Percentiles rank a stretch among this genome's conserved stretches.
phyloP scores from a whole-genome alignment of 2,888 invertebrate species.

The Crioceris asparagi region DNA sequence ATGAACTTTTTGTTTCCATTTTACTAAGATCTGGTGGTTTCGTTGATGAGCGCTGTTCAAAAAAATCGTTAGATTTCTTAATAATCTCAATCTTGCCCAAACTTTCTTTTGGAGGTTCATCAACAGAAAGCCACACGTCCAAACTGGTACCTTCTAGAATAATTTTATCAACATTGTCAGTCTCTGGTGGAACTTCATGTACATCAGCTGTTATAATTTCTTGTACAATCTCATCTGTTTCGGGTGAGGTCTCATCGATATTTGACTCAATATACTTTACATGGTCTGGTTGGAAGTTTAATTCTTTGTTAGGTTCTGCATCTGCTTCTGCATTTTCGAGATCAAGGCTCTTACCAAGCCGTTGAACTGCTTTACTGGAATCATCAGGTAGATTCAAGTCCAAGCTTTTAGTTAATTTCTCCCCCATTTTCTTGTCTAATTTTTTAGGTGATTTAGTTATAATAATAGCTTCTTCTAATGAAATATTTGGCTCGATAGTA shows the following conservation, averaged over 20 bases:
- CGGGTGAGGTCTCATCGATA: slow-evolving; percentile 31
- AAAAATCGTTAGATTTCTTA: slow-evolving; percentile 37
- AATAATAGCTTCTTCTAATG: slow-evolving; percentile 58
- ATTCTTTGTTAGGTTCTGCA: slow-evolving; percentile 25
- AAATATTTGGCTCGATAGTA: slow-evolving; percentile 39
- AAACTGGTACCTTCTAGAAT: slow-evolving; percentile 38
- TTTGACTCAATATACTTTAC: slow-evolving; percentile 21
- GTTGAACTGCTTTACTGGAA: slow-evolving; percentile 29
- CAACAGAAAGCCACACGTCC: slow-evolving; percentile 39
- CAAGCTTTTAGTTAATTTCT: slow-evolving; percentile 49
- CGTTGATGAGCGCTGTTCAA: slow-evolving; percentile 31
- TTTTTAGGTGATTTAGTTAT: slow-evolving; percentile 67
- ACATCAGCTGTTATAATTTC: slow-evolving; percentile 26
- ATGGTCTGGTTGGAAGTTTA: slow-evolving; percentile 33
- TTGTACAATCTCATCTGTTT: slow-evolving; percentile 21
- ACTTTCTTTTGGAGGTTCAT: slow-evolving; percentile 29
- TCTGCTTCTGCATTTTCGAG: slow-evolving; percentile 32
- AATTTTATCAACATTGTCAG: slow-evolving; percentile 26
- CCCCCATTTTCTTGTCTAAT: slow-evolving; percentile 44
- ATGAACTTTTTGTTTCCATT: slow-evolving; percentile 35
- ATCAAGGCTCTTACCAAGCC: slow-evolving; percentile 38
- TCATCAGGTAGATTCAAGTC: slow-evolving; percentile 47
- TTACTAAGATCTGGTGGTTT: slow-evolving; percentile 36
- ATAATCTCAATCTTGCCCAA: slow-evolving; percentile 34
- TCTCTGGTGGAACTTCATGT: slow-evolving; percentile 22